A percentile compares a stretch with the other conserved stretches of the same genome.
Conservation (phyloP, 1,140 invertebrate species). For the Plutomurus gul region DNA sequence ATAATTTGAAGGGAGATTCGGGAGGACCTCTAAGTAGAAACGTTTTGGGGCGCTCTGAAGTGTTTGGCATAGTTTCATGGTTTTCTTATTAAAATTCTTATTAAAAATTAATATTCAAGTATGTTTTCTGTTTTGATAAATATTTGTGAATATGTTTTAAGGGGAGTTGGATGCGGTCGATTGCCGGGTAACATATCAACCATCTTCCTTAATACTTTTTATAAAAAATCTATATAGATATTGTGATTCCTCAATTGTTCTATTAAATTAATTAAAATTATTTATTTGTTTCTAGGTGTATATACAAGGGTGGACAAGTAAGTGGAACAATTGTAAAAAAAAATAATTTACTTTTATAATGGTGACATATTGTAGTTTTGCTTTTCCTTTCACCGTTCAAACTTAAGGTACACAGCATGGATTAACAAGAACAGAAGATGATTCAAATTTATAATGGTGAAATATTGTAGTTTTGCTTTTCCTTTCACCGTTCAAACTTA, state of each 20-base stretch:
- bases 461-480: too few relatives aligned
- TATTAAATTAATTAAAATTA: too few relatives aligned
- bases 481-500: too few relatives aligned
- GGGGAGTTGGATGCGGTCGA: not conserved
- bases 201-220: too few relatives aligned
- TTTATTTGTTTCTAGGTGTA: too few relatives aligned
- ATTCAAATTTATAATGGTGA: not conserved
- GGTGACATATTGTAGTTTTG: not conserved
- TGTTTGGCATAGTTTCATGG: slow-evolving; percentile 48
- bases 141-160: not conserved
- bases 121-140: not conserved
- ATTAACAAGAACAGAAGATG: slow-evolving; percentile 18
- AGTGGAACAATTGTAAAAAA: slow-evolving; percentile 31
- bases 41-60: slow-evolving; percentile 66
- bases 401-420: slow-evolving; percentile 13
- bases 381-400: too few relatives aligned
- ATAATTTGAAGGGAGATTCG: slow-evolving; percentile 76
- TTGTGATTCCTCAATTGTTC: too few relatives aligned
- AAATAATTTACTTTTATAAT: not conserved
- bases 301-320: slow-evolving; percentile 17
- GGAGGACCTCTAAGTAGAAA: slow-evolving; percentile 74
- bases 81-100: too few relatives aligned
- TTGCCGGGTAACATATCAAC: not conserved
- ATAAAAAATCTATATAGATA: too few relatives aligned
- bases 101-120: too few relatives aligned